A percentile compares a stretch with the other conserved stretches of the same genome.
phyloP scores from a whole-genome alignment of 2,797 vertebrate species.

The Eospalax fontanierii region DNA sequence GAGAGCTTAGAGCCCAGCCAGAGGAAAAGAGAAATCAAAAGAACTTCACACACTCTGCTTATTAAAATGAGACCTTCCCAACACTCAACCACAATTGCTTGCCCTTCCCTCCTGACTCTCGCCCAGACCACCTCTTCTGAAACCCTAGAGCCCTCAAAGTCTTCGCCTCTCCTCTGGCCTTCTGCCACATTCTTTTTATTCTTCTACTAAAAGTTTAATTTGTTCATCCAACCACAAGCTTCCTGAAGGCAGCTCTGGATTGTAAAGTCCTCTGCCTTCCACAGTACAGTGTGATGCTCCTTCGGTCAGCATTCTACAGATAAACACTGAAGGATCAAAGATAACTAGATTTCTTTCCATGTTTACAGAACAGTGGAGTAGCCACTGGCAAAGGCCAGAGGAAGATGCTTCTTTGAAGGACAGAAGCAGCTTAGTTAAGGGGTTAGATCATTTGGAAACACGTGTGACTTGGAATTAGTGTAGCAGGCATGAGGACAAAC shows the following conservation, averaged over 20 bases:
- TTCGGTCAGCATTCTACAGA: conserved; percentile 16
- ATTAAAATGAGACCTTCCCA: conserved; percentile 46
- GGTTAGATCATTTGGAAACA: neutral
- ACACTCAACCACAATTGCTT: conserved; percentile 45
- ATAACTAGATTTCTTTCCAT: conserved; percentile 17
- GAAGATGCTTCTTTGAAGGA: conserved; percentile 24
- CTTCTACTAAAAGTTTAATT: conserved; percentile 69
- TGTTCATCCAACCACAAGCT: conserved; percentile 64
- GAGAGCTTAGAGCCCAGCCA: conserved; percentile 27
- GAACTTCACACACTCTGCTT: conserved; percentile 34
- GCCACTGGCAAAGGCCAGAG: neutral
- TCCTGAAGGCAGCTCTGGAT: conserved; percentile 59
- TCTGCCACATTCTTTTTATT: conserved; percentile 48
- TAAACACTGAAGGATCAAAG: neutral
- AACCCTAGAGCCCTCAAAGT: neutral
- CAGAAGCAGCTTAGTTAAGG: neutral
- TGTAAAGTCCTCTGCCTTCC: neutral
- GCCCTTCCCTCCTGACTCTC: neutral
- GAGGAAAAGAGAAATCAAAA: conserved; percentile 57
- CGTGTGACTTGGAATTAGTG: neutral
- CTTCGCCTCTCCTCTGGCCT: conserved; percentile 2
- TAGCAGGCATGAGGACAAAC: neutral
- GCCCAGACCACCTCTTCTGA: neutral
- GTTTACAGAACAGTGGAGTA: neutral
- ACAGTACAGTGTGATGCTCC: neutral